Conservation (phyloP, 2,797 vertebrate genomes). For the Heliangelus exortis region DNA sequence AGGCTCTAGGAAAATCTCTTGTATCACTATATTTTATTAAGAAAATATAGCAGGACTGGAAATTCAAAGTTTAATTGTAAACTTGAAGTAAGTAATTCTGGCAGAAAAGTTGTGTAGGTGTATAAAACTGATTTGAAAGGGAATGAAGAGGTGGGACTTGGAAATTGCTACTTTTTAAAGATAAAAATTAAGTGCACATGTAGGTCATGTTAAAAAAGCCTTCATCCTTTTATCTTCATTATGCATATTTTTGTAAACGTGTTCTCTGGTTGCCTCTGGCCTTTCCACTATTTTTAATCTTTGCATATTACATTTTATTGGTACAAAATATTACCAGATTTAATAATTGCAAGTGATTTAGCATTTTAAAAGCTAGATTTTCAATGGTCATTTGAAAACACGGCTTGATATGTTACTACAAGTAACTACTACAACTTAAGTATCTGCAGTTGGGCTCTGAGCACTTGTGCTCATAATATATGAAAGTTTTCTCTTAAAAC, state of each 20-base stretch:
- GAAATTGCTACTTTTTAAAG: constrained; percentile 42
- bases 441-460: neutral
- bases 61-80: neutral
- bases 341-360: neutral
- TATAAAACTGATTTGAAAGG: constrained; percentile 24
- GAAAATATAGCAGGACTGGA: neutral
- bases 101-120: constrained; percentile 7
- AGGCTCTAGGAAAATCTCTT: neutral
- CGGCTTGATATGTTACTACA: neutral
- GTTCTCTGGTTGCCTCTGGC: neutral
- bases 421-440: neutral
- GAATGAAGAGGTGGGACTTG: constrained; percentile 37
- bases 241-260: neutral
- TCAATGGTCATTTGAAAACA: neutral
- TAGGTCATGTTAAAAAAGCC: constrained; percentile 14
- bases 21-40: neutral
- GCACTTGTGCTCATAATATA: neutral
- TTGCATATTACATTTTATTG: neutral
- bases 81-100: neutral
- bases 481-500: neutral
- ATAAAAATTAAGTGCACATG: neutral
- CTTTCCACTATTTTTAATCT: constrained; percentile 30
- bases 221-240: constrained; percentile 13
- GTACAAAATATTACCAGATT: neutral
- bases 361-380: neutral